phyloP scores from a whole-genome alignment of 2,888 invertebrate species.

The Eupithecia pulchellata region DNA sequence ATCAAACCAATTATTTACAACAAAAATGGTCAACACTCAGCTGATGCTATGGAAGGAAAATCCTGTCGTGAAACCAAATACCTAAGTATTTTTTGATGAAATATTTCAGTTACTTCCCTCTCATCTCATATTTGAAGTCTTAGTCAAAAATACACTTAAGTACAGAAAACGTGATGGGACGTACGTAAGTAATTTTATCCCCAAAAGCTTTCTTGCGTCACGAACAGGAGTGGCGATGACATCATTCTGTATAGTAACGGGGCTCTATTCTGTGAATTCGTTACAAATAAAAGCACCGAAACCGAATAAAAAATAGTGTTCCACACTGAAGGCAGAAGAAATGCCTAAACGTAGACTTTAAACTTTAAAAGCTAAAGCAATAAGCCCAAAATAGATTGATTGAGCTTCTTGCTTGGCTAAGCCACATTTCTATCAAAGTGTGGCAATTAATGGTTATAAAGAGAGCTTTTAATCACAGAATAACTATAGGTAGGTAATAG shows the following conservation, averaged over 20 bases:
- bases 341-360: background rate
- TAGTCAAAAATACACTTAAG: conserved; percentile 5
- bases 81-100: background rate
- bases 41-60: too few species aligned
- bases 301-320: background rate
- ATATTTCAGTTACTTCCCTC: background rate
- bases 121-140: background rate
- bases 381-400: background rate
- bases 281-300: background rate
- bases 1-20: too few species aligned
- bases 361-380: background rate
- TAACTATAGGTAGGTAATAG: too few species aligned
- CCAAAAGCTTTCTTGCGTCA: conserved; percentile 9
- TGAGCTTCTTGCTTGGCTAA: background rate
- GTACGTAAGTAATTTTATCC: conserved; percentile 4
- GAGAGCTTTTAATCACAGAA: too few species aligned
- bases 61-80: too few species aligned
- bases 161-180: conserved; percentile 2
- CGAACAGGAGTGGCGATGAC: conserved; percentile 18
- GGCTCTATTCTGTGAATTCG: background rate
- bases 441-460: background rate
- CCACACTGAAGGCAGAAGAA: background rate
- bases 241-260: conserved; percentile 3
- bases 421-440: background rate
- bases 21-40: too few species aligned